phyloP scores from a whole-genome alignment of 2,888 invertebrate genomes.

The Bombylius discolor region DNA sequence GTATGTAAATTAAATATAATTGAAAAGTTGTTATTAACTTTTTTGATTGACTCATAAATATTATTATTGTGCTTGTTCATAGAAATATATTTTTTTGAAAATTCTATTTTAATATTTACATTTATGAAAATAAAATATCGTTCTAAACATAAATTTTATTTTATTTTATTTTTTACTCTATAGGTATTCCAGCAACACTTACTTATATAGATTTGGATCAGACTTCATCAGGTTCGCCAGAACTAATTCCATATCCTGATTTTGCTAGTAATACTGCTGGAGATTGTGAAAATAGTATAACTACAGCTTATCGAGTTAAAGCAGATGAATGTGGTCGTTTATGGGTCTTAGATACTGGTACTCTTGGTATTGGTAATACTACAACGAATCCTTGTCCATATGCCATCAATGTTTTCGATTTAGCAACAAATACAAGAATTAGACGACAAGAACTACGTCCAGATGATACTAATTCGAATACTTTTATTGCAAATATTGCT shows the following conservation, averaged over 20 bases:
- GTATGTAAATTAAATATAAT: too few species aligned
- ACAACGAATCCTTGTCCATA: constrained; percentile 69
- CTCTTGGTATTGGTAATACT: constrained; percentile 64
- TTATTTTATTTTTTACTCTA: constrained; percentile 5
- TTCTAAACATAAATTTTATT: too few species aligned
- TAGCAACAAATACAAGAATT: constrained; percentile 56
- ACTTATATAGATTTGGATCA: constrained; percentile 63
- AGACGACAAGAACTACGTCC: constrained; percentile 54
- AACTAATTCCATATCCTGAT: constrained; percentile 64
- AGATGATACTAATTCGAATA: constrained; percentile 61
- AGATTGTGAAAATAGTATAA: constrained; percentile 59
- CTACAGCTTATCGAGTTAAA: constrained; percentile 66
- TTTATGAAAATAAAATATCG: too few species aligned
- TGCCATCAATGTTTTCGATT: constrained; percentile 61
- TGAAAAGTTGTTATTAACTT: too few species aligned
- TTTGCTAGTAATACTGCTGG: constrained; percentile 62
- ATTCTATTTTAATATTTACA: too few species aligned
- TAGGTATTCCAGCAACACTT: constrained; percentile 68
- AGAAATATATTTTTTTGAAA: too few species aligned
- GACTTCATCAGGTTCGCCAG: constrained; percentile 55
- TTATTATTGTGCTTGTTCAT: too few species aligned
- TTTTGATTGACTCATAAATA: too few species aligned
- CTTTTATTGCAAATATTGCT: constrained; percentile 79
- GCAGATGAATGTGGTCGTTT: constrained; percentile 66
- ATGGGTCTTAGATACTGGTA: constrained; percentile 75